Evolutionary conservation across 1,140 invertebrate species (phyloP).

Genomic region (Aethina tumida): DNA sequence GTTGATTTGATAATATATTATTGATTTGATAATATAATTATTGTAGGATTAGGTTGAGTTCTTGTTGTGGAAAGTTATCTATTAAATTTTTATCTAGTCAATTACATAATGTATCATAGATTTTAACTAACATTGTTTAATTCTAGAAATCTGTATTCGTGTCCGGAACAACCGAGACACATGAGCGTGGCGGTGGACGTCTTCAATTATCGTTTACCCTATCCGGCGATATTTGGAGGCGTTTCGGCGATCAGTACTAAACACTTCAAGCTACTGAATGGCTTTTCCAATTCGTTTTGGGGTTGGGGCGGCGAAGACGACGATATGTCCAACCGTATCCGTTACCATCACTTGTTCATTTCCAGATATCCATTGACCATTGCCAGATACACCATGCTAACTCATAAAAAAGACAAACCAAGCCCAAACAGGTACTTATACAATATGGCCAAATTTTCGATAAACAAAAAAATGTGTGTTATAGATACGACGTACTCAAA

Average conservation of each 20-base stretch:
- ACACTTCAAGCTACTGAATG: slow-evolving; percentile 76
- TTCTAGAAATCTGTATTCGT: slow-evolving; percentile 90
- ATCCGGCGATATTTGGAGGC: slow-evolving; percentile 79
- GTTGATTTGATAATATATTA: no score
- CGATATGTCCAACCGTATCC: slow-evolving; percentile 80
- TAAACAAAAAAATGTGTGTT: no score
- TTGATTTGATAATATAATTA: no score
- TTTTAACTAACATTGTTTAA: no score
- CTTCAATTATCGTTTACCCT: slow-evolving; percentile 83
- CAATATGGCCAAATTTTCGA: slow-evolving; percentile 3
- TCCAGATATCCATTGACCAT: slow-evolving; percentile 77
- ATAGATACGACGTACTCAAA: slow-evolving; percentile 73
- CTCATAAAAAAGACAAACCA: slow-evolving; percentile 77
- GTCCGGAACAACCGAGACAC: slow-evolving; percentile 82
- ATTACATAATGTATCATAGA: no score
- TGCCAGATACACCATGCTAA: slow-evolving; percentile 84
- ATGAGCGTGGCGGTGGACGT: slow-evolving; percentile 92
- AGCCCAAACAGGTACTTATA: slow-evolving; percentile 71
- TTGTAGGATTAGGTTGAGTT: no score
- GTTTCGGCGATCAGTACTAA: slow-evolving; percentile 74
- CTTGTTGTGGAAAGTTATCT: no score
- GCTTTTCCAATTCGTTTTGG: slow-evolving; percentile 88
- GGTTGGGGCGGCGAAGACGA: slow-evolving; percentile 92
- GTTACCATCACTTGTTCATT: slow-evolving; percentile 68
- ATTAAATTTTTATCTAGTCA: no score